Percentiles rank a stretch among this genome's conserved stretches.
Conservation (phyloP, 1,140 invertebrate species). For the Drosophila malerkotliana region DNA sequence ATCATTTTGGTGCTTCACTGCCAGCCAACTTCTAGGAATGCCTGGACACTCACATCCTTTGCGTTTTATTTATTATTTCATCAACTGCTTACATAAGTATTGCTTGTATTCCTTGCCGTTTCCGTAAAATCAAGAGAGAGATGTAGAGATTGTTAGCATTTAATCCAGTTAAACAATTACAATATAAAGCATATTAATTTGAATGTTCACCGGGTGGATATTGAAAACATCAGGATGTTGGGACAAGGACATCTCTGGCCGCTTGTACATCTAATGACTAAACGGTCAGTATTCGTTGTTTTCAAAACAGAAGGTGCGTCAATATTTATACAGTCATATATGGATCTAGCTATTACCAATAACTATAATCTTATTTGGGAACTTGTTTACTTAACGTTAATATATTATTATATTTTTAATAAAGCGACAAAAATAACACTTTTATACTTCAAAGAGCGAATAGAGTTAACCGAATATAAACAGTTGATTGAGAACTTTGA, state of each 20-base stretch:
- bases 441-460: conserved; percentile 62
- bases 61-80: not conserved
- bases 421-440: conserved; percentile 22
- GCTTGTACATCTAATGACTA: conserved; percentile 1
- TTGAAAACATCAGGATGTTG: conserved; percentile 27
- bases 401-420: conserved; percentile 45
- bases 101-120: not conserved
- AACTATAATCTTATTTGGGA: conserved; percentile 56
- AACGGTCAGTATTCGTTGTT: conserved; percentile 34
- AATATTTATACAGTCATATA: conserved; percentile 17
- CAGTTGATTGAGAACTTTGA: conserved; percentile 18
- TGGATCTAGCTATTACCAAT: conserved; percentile 25
- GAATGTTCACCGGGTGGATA: conserved; percentile 18
- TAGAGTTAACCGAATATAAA: conserved; percentile 27
- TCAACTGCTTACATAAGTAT: conserved; percentile 7
- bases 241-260: not conserved
- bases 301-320: conserved; percentile 59
- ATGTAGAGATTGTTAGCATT: conserved; percentile 82
- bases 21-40: conserved; percentile 45
- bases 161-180: conserved; percentile 59
- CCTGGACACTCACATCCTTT: not conserved
- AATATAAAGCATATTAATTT: conserved; percentile 31
- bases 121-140: conserved; percentile 63
- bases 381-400: conserved; percentile 48
- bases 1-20: conserved; percentile 66